Evolutionary conservation across 1,140 invertebrate genomes (phyloP).

Genomic region (Magallana gigas): DNA sequence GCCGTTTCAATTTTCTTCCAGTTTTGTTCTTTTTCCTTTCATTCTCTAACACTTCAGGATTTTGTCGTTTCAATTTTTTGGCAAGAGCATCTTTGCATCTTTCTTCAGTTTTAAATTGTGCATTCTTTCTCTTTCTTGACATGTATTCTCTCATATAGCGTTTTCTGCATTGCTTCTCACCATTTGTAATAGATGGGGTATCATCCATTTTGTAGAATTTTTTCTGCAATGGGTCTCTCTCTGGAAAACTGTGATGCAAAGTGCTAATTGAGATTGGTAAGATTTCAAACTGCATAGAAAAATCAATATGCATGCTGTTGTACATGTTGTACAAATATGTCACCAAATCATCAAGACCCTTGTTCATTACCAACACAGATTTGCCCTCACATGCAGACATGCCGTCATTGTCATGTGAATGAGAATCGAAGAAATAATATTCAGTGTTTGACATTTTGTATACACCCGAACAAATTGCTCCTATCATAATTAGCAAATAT

Average conservation of each 20-base stretch:
- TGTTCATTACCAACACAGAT: background rate
- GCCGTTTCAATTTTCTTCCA: too few relatives aligned
- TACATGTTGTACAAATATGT: conserved; percentile 10
- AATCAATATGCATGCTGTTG: background rate
- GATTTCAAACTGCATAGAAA: conserved; percentile 29
- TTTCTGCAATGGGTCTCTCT: background rate
- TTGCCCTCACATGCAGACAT: conserved; percentile 7
- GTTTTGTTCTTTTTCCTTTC: too few relatives aligned
- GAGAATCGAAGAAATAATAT: conserved; percentile 43
- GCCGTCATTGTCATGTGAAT: conserved; percentile 33
- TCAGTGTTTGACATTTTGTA: background rate
- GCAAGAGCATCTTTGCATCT: too few relatives aligned
- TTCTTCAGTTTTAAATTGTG: too few relatives aligned
- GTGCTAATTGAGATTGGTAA: background rate
- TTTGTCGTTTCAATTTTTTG: too few relatives aligned
- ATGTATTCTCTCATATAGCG: background rate
- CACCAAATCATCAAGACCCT: background rate
- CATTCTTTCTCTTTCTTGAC: background rate
- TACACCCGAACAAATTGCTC: conserved; percentile 32
- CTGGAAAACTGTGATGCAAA: background rate
- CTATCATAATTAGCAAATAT: conserved; percentile 36
- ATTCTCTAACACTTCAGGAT: too few relatives aligned
- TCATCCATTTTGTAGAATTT: background rate
- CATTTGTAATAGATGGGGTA: background rate
- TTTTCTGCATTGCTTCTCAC: background rate